Conservation (phyloP, 2,113 vertebrate species). For the Anas platyrhynchos region DNA sequence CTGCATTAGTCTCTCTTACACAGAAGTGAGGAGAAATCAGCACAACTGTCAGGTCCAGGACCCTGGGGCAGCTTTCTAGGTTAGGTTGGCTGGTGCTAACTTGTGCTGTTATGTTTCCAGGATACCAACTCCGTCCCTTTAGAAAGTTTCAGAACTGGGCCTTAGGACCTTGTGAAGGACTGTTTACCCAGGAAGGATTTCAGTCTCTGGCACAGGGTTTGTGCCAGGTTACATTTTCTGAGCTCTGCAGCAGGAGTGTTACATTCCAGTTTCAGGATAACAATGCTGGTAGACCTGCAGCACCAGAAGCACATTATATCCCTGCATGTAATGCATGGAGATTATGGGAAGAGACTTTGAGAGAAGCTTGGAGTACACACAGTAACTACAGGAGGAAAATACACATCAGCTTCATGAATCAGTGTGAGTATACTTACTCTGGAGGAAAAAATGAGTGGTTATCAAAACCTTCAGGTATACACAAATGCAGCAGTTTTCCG, state of each 20-base stretch:
- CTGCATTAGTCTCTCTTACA: not conserved
- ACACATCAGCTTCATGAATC: no score
- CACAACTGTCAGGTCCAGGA: not conserved
- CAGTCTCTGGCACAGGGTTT: not conserved
- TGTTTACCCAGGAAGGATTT: not conserved
- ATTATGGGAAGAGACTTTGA: not conserved
- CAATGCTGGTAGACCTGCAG: not conserved
- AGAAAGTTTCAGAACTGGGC: not conserved
- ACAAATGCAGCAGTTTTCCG: not conserved
- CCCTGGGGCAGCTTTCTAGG: not conserved
- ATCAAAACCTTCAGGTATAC: not conserved
- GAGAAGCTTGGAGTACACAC: not conserved
- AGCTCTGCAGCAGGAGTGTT: not conserved
- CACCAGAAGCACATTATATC: not conserved
- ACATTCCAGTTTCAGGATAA: not conserved
- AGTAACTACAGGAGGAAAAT: not conserved
- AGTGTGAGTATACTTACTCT: not conserved
- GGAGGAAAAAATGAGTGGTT: not conserved
- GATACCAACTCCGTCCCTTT: not conserved
- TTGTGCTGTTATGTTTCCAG: not conserved
- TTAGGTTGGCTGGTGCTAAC: not conserved
- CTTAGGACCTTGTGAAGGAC: not conserved
- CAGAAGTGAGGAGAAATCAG: not conserved
- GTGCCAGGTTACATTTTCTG: not conserved
- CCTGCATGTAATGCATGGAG: fast-evolving